Conservation (phyloP, 2,797 vertebrate genomes). For the Sylvia borin region DNA sequence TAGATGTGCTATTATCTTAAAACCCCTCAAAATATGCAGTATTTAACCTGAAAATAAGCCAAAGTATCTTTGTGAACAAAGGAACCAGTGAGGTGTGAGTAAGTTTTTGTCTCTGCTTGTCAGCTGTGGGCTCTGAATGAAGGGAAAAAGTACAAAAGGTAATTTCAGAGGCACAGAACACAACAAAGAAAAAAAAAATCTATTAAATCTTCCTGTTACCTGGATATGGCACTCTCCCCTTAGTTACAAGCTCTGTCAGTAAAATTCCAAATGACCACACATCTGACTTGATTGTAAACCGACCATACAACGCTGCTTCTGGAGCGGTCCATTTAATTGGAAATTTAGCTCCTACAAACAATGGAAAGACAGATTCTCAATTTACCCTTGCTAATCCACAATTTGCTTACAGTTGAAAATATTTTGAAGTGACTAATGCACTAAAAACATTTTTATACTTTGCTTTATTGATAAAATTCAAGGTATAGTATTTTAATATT, state of each 20-base stretch:
- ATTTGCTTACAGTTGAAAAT: neutral
- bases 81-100: neutral
- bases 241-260: conserved; percentile 92
- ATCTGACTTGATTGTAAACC: conserved; percentile 97
- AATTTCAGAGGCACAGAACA: neutral
- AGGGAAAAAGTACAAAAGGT: neutral
- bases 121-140: neutral
- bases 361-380: neutral
- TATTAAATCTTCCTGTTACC: conserved; percentile 74
- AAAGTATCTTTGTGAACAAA: conserved; percentile 4
- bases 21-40: neutral
- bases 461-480: neutral
- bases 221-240: conserved; percentile 95
- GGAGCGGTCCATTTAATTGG: conserved; percentile 97
- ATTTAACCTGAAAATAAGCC: neutral
- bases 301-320: conserved; percentile 91
- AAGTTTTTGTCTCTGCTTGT: neutral
- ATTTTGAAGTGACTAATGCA: neutral
- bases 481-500: neutral
- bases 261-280: conserved; percentile 97
- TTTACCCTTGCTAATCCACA: neutral
- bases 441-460: neutral
- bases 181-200: neutral
- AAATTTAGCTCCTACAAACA: conserved; percentile 90
- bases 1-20: neutral